These are phyloP conservation scores for Crotalus horridus DNA, from an alignment of 2,113 vertebrate genomes.

Conservation along the genomic window DNA sequence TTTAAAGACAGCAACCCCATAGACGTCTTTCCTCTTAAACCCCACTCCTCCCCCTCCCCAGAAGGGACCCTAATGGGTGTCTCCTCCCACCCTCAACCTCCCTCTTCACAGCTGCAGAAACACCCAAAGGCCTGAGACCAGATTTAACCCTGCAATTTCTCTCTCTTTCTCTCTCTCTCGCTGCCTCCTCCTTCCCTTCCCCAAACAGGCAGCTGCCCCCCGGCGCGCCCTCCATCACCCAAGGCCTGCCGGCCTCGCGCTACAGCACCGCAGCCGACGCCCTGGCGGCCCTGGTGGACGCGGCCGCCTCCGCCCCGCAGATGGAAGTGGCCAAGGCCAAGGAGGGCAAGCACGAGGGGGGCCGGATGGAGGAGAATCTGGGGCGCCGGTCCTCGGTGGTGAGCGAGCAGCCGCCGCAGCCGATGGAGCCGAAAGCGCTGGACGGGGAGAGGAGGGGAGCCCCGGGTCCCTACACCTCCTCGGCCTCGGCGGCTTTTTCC, in stretches of 20 bases:
- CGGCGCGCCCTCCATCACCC: constrained; percentile 73
- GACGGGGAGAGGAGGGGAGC: constrained; percentile 79
- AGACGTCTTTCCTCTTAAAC: not conserved
- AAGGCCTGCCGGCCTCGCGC: constrained; percentile 80
- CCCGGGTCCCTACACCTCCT: constrained; percentile 75
- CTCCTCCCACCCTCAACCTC: not conserved
- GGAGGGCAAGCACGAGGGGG: constrained; percentile 84
- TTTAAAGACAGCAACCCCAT: not conserved
- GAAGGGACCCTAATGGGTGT: not conserved
- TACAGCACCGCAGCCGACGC: constrained; percentile 94
- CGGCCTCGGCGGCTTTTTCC: constrained; percentile 69
- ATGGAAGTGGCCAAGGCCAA: constrained; percentile 93
- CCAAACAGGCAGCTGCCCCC: constrained; percentile 75
- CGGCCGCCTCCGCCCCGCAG: constrained; percentile 89
- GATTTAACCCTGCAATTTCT: not conserved
- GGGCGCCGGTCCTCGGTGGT: constrained; percentile 72
- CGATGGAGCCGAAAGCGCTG: constrained; percentile 70
- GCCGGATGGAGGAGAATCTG: constrained; percentile 81
- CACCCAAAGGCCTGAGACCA: not conserved
- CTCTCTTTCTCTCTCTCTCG: not conserved
- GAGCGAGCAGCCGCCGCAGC: constrained; percentile 73
- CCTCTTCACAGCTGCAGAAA: not conserved
- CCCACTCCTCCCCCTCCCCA: not conserved
- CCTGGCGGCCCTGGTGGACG: constrained; percentile 91
- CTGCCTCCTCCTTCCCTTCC: not conserved